Conservation (phyloP, 1,140 invertebrate genomes). For the Drosophila orena region DNA sequence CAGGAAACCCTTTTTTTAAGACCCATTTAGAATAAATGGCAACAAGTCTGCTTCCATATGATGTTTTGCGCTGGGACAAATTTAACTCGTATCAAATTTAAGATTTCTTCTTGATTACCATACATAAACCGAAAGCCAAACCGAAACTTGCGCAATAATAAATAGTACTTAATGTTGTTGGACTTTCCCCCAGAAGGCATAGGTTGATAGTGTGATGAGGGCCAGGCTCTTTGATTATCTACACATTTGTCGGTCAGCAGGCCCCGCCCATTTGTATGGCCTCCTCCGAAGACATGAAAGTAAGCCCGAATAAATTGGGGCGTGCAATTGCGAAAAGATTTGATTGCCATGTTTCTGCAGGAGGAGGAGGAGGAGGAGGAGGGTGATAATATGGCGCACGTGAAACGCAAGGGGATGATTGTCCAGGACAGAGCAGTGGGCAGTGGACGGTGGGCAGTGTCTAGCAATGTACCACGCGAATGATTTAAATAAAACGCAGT, state of each 20-base stretch:
- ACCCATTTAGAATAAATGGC: no score
- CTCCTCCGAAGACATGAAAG: constrained; percentile 42
- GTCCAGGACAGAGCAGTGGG: not conserved
- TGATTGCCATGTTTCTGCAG: constrained; percentile 20
- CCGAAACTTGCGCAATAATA: not conserved
- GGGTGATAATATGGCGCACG: not conserved
- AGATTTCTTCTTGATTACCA: no score
- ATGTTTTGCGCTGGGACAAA: no score
- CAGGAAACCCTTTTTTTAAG: not conserved
- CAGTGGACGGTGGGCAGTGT: no score
- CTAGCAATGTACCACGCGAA: not conserved
- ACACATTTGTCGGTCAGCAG: constrained; percentile 12
- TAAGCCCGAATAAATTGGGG: constrained; percentile 61
- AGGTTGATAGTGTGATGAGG: not conserved
- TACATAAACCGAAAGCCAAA: not conserved
- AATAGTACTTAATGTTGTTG: not conserved
- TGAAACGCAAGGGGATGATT: constrained; percentile 10
- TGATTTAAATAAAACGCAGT: not conserved
- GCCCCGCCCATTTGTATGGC: constrained; percentile 51
- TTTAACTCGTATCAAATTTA: no score
- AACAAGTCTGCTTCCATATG: no score
- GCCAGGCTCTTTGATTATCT: constrained; percentile 14
- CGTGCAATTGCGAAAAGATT: constrained; percentile 46
- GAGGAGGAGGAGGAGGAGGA: no score
- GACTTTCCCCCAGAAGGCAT: not conserved